These are phyloP conservation scores for Elephas maximus DNA, from an alignment of 2,113 vertebrate genomes.

Conservation along the genomic window DNA sequence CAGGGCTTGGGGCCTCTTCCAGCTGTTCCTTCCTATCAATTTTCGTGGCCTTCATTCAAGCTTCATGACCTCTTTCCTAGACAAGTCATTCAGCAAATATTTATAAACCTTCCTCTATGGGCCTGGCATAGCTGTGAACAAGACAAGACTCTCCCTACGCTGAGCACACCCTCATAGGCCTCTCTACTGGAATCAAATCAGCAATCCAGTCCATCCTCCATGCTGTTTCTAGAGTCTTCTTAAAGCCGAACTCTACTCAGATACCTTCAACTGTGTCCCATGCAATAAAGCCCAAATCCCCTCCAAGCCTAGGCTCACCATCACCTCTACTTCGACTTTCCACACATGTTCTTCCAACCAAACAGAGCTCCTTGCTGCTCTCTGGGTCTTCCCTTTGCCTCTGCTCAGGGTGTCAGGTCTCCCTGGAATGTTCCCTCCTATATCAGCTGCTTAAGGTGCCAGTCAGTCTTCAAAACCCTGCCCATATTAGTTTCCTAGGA, in stretches of 20 bases:
- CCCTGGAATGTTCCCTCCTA: background rate
- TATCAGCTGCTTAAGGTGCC: background rate
- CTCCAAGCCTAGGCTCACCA: background rate
- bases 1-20: background rate
- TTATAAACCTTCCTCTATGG: background rate
- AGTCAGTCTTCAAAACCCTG: background rate
- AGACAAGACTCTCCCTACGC: background rate
- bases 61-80: background rate
- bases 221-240: background rate
- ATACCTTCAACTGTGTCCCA: background rate
- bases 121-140: fast-evolving
- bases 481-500: background rate
- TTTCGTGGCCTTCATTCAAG: background rate
- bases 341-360: background rate
- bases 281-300: background rate
- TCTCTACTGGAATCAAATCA: background rate
- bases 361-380: background rate
- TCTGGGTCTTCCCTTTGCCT: background rate
- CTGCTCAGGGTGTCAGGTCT: background rate
- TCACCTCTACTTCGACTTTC: background rate
- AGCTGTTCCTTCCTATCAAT: slow-evolving; percentile 28
- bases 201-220: background rate
- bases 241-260: background rate
- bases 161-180: background rate
- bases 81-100: background rate